Evolutionary conservation across 2,888 invertebrate species (phyloP).

Genomic region (Xanthia icteritia): DNA sequence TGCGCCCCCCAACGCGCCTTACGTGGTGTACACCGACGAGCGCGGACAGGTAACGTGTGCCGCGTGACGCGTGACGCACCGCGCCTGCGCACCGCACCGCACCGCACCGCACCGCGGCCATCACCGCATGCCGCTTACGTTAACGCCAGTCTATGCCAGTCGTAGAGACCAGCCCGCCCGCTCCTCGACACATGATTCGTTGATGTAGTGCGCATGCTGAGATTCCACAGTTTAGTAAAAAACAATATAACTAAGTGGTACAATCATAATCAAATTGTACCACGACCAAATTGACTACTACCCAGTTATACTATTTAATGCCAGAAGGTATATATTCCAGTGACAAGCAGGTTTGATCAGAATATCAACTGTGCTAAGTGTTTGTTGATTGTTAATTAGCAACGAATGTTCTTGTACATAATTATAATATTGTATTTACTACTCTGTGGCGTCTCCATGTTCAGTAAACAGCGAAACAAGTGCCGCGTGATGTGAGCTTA

Average conservation of each 20-base stretch:
- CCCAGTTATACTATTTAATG: constrained; percentile 11
- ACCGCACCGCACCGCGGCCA: constrained; percentile 11
- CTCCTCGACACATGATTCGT: constrained; percentile 48
- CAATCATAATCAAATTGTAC: constrained; percentile 13
- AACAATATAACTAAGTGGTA: constrained; percentile 9
- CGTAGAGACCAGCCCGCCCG: constrained; percentile 31
- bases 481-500: constrained; percentile 46
- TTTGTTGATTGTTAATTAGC: constrained; percentile 8
- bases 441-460: constrained; percentile 34
- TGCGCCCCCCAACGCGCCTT: constrained; percentile 97
- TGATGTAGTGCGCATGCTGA: constrained; percentile 21
- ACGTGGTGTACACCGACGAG: constrained; percentile 98
- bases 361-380: constrained; percentile 32
- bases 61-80: constrained; percentile 59
- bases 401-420: constrained; percentile 4
- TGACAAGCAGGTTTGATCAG: constrained; percentile 40
- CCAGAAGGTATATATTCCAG: constrained; percentile 18
- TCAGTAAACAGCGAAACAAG: constrained; percentile 40
- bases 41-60: constrained; percentile 97
- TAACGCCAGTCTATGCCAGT: constrained; percentile 26
- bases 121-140: constrained; percentile 57
- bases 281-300: constrained; percentile 9
- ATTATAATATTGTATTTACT: constrained; percentile 27
- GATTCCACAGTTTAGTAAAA: constrained; percentile 27
- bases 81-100: constrained; percentile 22